Evolutionary conservation across 2,888 invertebrate species (phyloP).

Genomic region (Callosobruchus maculatus): DNA sequence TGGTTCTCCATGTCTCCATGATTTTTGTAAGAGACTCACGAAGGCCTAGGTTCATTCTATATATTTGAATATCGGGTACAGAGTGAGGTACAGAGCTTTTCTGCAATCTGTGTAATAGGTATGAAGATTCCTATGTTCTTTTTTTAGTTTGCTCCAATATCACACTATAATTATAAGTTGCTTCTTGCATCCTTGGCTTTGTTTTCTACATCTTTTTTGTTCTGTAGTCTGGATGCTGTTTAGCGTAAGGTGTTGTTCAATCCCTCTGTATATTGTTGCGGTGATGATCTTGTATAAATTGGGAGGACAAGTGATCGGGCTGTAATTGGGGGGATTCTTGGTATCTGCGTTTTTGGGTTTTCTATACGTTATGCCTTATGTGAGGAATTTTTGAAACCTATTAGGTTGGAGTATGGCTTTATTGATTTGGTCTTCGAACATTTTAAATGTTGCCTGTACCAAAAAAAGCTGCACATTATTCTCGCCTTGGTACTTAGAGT

Average conservation of each 20-base stretch:
- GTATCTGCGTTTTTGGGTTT: slow-evolving; percentile 1
- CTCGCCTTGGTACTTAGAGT: too few relatives aligned
- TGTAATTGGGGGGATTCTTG: background rate
- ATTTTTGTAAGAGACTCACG: background rate
- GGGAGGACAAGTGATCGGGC: background rate
- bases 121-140: background rate
- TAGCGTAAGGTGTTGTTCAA: background rate
- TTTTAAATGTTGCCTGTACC: background rate
- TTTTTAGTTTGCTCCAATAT: background rate
- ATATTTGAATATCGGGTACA: too few relatives aligned
- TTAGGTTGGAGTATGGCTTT: background rate
- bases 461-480: background rate
- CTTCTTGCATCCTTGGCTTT: background rate
- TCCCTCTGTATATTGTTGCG: background rate
- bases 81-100: too few relatives aligned
- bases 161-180: background rate
- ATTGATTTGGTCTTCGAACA: background rate
- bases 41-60: background rate
- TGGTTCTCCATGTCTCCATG: background rate
- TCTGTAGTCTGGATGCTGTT: background rate
- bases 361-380: background rate
- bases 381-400: background rate
- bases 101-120: background rate
- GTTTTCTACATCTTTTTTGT: slow-evolving; percentile 3
- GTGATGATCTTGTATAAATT: background rate